Conservation (phyloP, 1,140 invertebrate species). For the Oncopodura yosiiana region DNA sequence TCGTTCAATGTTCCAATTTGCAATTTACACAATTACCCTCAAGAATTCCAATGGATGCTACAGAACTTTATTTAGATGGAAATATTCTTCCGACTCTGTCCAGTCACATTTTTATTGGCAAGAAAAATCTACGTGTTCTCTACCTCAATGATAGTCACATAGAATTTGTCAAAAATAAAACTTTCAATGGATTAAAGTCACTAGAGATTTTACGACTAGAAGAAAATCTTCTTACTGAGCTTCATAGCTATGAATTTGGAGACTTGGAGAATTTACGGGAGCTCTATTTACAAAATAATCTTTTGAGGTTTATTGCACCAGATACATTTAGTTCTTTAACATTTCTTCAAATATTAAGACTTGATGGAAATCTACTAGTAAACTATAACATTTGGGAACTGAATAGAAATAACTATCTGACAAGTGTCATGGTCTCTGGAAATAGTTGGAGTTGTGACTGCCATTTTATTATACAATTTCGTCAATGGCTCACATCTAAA, state of each 20-base stretch:
- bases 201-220: constrained; percentile 73
- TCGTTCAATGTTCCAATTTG: constrained; percentile 73
- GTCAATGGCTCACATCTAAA: constrained; percentile 14
- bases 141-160: constrained; percentile 78
- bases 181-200: constrained; percentile 75
- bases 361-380: constrained; percentile 73
- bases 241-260: constrained; percentile 82
- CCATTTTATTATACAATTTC: constrained; percentile 49
- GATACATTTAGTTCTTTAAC: constrained; percentile 63
- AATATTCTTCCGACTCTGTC: constrained; percentile 68
- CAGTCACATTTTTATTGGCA: constrained; percentile 81
- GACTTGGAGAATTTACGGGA: constrained; percentile 67
- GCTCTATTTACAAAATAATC: constrained; percentile 78
- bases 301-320: constrained; percentile 65
- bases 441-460: constrained; percentile 86
- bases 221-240: constrained; percentile 65
- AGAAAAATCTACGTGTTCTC: constrained; percentile 77
- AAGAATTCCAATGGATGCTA: constrained; percentile 84
- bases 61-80: constrained; percentile 83
- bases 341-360: constrained; percentile 64
- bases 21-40: constrained; percentile 65
- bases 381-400: constrained; percentile 76
- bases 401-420: constrained; percentile 55
- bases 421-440: constrained; percentile 41
- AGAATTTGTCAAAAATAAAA: constrained; percentile 77